Conservation (phyloP, 2,113 vertebrate species). For the Chaenocephalus aceratus region DNA sequence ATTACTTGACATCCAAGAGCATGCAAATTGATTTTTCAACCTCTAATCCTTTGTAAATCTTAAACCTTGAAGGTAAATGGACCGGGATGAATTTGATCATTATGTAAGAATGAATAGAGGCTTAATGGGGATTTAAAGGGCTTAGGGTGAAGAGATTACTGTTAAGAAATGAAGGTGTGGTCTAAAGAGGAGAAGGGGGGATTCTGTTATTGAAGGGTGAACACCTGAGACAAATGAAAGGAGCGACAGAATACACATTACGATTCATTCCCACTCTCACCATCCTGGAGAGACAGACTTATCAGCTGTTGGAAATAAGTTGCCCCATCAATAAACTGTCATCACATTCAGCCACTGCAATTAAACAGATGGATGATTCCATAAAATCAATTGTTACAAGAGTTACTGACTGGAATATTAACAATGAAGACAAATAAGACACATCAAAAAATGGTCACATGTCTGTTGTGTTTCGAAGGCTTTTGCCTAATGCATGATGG, state of each 20-base stretch:
- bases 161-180: conserved; percentile 57
- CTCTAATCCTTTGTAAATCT: conserved; percentile 78
- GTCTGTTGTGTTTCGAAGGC: neutral
- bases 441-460: conserved; percentile 10
- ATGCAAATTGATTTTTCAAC: conserved; percentile 77
- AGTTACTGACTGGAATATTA: conserved; percentile 70
- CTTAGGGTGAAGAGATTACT: conserved; percentile 71
- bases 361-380: conserved; percentile 79
- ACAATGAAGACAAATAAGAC: conserved; percentile 59
- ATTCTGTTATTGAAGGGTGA: conserved; percentile 45
- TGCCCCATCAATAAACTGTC: conserved; percentile 78
- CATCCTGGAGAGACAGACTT: conserved; percentile 55
- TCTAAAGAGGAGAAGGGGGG: conserved; percentile 21
- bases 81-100: conserved; percentile 75
- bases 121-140: conserved; percentile 72
- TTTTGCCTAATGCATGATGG: neutral
- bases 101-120: conserved; percentile 67
- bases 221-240: conserved; percentile 65
- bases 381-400: conserved; percentile 69
- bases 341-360: conserved; percentile 70
- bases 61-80: conserved; percentile 71
- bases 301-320: conserved; percentile 75
- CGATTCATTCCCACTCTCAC: conserved; percentile 52
- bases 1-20: conserved; percentile 73
- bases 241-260: conserved; percentile 31